Percentiles rank a stretch among this genome's conserved stretches.
phyloP scores from a whole-genome alignment of 1,140 invertebrate genomes.

The Macrosteles quadrilineatus region DNA sequence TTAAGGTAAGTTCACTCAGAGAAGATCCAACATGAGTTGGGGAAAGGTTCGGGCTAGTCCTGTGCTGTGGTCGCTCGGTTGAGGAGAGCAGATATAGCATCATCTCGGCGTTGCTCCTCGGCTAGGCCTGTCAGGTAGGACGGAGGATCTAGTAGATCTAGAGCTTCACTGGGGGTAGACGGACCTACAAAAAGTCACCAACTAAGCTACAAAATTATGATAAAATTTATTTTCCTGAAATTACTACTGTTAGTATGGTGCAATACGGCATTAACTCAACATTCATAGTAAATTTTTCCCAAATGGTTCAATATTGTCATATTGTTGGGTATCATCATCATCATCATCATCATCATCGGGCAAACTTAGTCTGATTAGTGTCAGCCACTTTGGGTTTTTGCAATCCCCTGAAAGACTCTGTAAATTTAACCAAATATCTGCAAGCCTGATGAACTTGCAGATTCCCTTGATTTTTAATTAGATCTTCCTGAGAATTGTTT shows the following conservation, averaged over 20 bases:
- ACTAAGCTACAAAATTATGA: neutral
- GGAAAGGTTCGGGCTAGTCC: slow-evolving; percentile 32
- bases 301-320: neutral
- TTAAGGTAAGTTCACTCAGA: slow-evolving; percentile 19
- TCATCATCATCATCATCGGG: neutral
- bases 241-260: neutral
- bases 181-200: slow-evolving; percentile 12
- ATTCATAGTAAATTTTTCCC: neutral
- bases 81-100: slow-evolving; percentile 5
- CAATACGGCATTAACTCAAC: neutral
- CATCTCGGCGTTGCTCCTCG: slow-evolving; percentile 3
- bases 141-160: slow-evolving; percentile 24
- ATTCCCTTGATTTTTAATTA: too few species aligned
- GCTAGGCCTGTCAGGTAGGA: neutral
- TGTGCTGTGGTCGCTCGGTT: neutral
- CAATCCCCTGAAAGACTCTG: slow-evolving; percentile 1
- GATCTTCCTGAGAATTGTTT: neutral
- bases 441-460: too few species aligned
- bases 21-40: slow-evolving; percentile 38
- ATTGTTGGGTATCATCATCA: neutral
- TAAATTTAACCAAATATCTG: too few species aligned
- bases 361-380: neutral
- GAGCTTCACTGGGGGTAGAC: slow-evolving; percentile 20
- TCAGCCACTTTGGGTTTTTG: too few species aligned
- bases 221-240: neutral